A percentile compares a stretch with the other conserved stretches of the same genome.
These are phyloP conservation scores for Drosophila incognita DNA, from an alignment of 2,888 invertebrate genomes.

Conservation along the genomic window DNA sequence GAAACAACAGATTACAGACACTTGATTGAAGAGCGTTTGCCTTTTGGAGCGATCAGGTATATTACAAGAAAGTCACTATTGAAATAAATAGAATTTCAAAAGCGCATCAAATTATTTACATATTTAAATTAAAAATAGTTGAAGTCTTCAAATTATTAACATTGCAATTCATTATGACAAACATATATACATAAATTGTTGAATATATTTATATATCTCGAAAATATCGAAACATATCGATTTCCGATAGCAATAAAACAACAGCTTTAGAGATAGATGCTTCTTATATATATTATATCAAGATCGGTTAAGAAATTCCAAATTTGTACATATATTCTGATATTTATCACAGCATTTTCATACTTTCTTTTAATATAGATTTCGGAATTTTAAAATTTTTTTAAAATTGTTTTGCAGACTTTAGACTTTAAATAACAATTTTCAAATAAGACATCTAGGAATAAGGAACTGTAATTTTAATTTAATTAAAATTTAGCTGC, in stretches of 20 bases:
- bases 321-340: background rate
- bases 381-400: background rate
- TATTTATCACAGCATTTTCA: background rate
- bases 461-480: background rate
- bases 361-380: background rate
- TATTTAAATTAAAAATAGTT: background rate
- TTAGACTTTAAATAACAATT: background rate
- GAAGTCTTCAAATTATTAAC: background rate
- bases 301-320: background rate
- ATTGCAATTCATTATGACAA: background rate
- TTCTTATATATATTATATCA: background rate
- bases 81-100: background rate
- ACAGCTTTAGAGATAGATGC: background rate
- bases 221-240: background rate
- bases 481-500: background rate
- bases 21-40: background rate
- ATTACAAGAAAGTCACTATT: background rate
- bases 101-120: background rate
- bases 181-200: background rate
- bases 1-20: conserved; percentile 7
- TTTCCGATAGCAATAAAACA: background rate
- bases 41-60: conserved; percentile 10
- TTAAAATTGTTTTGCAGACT: background rate
- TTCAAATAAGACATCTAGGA: background rate
- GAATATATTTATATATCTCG: too few species aligned